Conservation (phyloP, 2,888 invertebrate genomes). For the Orthosia gracilis region DNA sequence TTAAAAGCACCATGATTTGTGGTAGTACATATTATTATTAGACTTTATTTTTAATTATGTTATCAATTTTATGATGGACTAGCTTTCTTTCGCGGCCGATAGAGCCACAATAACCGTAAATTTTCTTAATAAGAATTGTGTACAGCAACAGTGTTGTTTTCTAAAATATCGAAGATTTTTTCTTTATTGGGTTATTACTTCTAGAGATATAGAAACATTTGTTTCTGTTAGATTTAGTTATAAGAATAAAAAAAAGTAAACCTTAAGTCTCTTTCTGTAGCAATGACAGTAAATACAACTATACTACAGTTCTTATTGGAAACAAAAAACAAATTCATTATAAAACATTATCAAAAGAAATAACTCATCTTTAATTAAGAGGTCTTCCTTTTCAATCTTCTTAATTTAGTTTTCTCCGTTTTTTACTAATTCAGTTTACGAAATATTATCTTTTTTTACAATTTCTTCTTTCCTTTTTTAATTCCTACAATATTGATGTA, state of each 20-base stretch:
- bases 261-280: neutral
- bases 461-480: constrained; percentile 66
- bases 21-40: neutral
- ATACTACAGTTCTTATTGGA: neutral
- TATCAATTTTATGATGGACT: neutral
- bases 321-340: constrained; percentile 9
- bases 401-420: constrained; percentile 66
- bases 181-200: no score
- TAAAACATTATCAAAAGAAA: constrained; percentile 70
- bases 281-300: neutral
- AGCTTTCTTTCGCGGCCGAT: neutral
- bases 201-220: no score
- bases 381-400: constrained; percentile 72
- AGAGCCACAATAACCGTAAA: no score
- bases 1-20: neutral
- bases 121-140: no score
- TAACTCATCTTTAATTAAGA: constrained; percentile 79
- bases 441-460: constrained; percentile 65
- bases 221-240: no score
- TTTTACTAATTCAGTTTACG: constrained; percentile 69
- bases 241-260: no score
- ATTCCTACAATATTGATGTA: constrained; percentile 75
- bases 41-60: neutral
- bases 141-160: neutral
- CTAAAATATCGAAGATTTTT: neutral